Evolutionary conservation across 2,113 vertebrate genomes (phyloP), one percentile per base, ranked within the genome.

Genomic region (Heteronetta atricapilla): DNA sequence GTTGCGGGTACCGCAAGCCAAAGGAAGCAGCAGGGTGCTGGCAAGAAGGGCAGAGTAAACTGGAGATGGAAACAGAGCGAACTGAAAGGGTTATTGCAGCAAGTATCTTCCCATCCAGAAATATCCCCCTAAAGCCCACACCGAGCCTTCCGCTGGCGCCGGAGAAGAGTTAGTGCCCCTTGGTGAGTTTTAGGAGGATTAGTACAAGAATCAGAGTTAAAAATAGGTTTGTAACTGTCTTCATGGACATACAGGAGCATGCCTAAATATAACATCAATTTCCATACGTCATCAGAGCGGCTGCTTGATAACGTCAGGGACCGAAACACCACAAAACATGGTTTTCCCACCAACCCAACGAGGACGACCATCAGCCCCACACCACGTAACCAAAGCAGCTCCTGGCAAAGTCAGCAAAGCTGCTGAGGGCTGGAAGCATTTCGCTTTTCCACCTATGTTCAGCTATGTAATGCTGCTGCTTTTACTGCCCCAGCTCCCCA

Each of bases 231-330:
- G 62, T 60, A 84, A 75, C 86, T 94, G 58, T 92, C 86, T 94
- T 96, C n/a, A 1, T 66, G 90, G 90, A 86, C 74, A 12, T 66
- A 68, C 10, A 91, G 74, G 70, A 96, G 58, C 74, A 50, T 84
- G 77, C 81, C 88, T 93, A 95, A 95, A 96, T 84, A 92, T 84
- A 95, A 89, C 74, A 84, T 82, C 58, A 33, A 90, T 95, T 96
- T 96, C 94, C 92, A 89, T 93, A 91, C 79, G 95, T 50, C 92
- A 87, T 89, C 90, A 70, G 86, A 95, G 90, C 34, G 74, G 90
- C 92, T 92, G 74, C 78, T 89, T 78, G 69, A 79, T 66, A 95
- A 90, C 93, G 86, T 78, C 83, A 87, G 77, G 29, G 86, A 40
- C 67, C 66, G 59, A 93, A 90, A 44, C 58, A 76, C 88, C 22